Evolutionary conservation across 1,140 invertebrate genomes (phyloP).

Genomic region (Lordiphosa clarofinis): DNA sequence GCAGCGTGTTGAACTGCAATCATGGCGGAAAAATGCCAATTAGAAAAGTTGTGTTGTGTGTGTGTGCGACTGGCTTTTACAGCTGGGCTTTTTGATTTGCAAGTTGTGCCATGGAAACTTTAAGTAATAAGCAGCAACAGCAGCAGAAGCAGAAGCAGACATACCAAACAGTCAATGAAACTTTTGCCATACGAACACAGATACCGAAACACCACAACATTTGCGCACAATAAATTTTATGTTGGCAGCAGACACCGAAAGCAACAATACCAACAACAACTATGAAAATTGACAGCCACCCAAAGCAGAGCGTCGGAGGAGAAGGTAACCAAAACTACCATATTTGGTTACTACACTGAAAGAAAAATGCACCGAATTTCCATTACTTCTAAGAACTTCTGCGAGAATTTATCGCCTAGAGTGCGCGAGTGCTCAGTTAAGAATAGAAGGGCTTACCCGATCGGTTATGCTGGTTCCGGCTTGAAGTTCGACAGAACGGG

Average conservation of each 20-base stretch:
- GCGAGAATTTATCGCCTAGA: too few species aligned
- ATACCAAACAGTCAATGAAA: constrained; percentile 44
- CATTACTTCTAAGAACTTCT: too few species aligned
- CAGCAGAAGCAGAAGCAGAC: background rate
- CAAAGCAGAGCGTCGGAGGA: constrained; percentile 5
- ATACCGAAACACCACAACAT: constrained; percentile 23
- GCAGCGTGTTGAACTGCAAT: constrained; percentile 71
- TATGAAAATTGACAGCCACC: constrained; percentile 50
- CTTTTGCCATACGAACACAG: constrained; percentile 30
- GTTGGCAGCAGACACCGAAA: constrained; percentile 28
- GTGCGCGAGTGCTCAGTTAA: too few species aligned
- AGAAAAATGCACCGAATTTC: too few species aligned
- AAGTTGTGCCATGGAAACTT: constrained; percentile 32
- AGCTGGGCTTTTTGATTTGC: constrained; percentile 18
- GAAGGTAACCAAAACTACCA: constrained; percentile 52
- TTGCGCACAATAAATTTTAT: constrained; percentile 63
- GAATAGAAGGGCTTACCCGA: too few species aligned
- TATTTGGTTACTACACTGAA: constrained; percentile 22
- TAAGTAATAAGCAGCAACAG: constrained; percentile 42
- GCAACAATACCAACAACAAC: constrained; percentile 15
- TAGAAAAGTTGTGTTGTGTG: constrained; percentile 54
- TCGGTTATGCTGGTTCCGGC: too few species aligned
- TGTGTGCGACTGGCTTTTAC: constrained; percentile 11
- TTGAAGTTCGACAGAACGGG: too few species aligned
- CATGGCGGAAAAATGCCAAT: constrained; percentile 73